Conservation (phyloP, 2,797 vertebrate genomes). For the Cryptoprocta ferox region DNA sequence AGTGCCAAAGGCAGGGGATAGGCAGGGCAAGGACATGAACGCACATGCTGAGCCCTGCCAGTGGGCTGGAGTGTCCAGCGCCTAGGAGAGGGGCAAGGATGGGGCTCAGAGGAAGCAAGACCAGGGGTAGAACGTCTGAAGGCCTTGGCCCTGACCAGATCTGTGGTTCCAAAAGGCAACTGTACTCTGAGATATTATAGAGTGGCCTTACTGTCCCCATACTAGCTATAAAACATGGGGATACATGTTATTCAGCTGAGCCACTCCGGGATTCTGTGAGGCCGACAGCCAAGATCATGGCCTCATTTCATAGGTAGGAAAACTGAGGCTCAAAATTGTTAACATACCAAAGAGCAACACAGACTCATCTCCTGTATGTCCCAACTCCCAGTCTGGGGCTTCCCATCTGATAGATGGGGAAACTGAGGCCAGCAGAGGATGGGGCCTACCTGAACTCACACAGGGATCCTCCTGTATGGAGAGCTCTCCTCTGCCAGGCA, state of each 20-base stretch:
- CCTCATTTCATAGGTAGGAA: neutral
- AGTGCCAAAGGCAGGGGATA: neutral
- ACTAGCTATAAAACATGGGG: neutral
- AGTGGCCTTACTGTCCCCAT: neutral
- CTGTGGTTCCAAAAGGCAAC: neutral
- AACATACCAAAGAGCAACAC: neutral
- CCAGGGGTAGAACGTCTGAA: neutral
- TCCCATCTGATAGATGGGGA: neutral
- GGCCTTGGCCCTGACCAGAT: neutral
- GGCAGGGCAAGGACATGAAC: no score
- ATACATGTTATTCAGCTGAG: rapidly evolving
- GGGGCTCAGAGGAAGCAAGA: no score
- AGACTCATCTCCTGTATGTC: neutral
- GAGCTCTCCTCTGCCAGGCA: neutral
- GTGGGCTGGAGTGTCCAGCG: neutral
- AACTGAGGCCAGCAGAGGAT: neutral
- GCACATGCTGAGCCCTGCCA: rapidly evolving
- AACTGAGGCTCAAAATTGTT: neutral
- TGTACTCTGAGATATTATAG: rapidly evolving
- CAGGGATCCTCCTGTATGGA: no score
- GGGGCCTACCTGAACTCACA: neutral
- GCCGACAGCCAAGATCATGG: no score
- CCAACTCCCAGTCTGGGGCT: neutral
- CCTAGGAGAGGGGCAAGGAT: neutral
- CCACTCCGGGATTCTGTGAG: neutral